Evolutionary conservation across 1,140 invertebrate species (phyloP).

Genomic region (Lanistes nyassanus): DNA sequence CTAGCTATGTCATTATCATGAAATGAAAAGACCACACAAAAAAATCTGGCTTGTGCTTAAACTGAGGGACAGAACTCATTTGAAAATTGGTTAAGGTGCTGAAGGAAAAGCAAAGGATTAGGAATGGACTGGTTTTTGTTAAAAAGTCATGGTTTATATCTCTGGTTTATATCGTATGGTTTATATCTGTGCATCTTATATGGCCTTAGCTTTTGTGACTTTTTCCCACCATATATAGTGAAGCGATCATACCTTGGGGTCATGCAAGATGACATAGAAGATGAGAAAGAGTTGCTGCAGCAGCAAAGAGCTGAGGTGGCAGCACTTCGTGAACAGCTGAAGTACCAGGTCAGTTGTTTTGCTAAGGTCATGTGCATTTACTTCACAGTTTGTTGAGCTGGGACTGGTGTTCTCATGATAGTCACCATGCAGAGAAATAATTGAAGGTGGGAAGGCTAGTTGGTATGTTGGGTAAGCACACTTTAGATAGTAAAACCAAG

Average conservation of each 20-base stretch:
- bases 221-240: conserved; percentile 9
- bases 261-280: conserved; percentile 55
- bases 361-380: too few species aligned
- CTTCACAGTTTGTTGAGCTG: too few species aligned
- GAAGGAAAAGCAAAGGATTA: too few species aligned
- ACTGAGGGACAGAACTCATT: too few species aligned
- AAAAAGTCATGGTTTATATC: too few species aligned
- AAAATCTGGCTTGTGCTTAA: too few species aligned
- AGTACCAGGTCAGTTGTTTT: conserved; percentile 46
- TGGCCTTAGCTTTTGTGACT: neutral
- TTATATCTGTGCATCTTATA: too few species aligned
- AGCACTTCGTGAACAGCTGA: conserved; percentile 52
- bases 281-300: conserved; percentile 50
- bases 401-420: neutral
- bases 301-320: conserved; percentile 57
- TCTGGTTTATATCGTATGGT: too few species aligned
- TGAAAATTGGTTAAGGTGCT: too few species aligned
- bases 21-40: too few species aligned
- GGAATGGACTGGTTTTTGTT: too few species aligned
- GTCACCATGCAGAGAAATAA: neutral
- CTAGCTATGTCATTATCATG: too few species aligned
- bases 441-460: neutral
- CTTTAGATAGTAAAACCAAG: neutral
- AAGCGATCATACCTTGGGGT: conserved; percentile 58
- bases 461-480: neutral